These are phyloP conservation scores for Enteromius afrohamiltoni DNA, from an alignment of 2,797 vertebrate genomes.

Conservation along the genomic window DNA sequence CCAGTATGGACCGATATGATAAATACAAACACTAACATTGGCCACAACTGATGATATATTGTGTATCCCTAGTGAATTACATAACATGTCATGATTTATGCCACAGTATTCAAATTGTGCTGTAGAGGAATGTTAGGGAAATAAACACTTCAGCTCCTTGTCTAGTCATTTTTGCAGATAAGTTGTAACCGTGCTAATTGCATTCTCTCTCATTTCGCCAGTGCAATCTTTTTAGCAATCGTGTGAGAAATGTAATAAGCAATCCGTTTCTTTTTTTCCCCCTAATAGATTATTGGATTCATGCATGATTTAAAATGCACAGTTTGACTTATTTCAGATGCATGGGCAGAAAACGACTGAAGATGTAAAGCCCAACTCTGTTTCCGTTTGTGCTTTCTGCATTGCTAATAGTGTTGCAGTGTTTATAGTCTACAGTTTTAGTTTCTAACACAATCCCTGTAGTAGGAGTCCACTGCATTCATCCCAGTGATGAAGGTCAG, in stretches of 20 bases:
- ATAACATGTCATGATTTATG: neutral
- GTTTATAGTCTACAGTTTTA: neutral
- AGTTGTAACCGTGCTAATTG: slow-evolving; percentile 58
- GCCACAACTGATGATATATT: neutral
- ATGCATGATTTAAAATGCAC: slow-evolving; percentile 46
- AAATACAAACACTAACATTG: neutral
- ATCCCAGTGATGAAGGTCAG: slow-evolving; percentile 70
- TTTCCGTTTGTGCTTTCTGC: neutral
- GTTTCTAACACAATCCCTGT: slow-evolving; percentile 36
- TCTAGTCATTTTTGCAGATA: slow-evolving; percentile 51
- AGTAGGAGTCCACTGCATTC: slow-evolving; percentile 52
- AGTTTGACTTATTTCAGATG: slow-evolving; percentile 20
- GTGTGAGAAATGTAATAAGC: slow-evolving; percentile 47
- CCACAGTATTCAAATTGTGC: slow-evolving; percentile 14
- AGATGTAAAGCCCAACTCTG: neutral
- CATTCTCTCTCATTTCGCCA: slow-evolving; percentile 55
- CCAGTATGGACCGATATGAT: neutral
- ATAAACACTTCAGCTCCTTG: slow-evolving; percentile 29
- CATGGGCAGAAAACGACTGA: neutral
- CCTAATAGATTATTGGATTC: slow-evolving; percentile 44
- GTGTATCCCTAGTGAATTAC: slow-evolving; percentile 1
- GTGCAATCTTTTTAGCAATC: slow-evolving; percentile 53
- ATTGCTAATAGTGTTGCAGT: neutral
- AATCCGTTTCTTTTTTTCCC: slow-evolving; percentile 37
- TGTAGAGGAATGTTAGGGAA: slow-evolving; percentile 18